Base-by-base conservation (phyloP, 2,888 invertebrate genomes). In the Cerastis leucographa region DNA sequence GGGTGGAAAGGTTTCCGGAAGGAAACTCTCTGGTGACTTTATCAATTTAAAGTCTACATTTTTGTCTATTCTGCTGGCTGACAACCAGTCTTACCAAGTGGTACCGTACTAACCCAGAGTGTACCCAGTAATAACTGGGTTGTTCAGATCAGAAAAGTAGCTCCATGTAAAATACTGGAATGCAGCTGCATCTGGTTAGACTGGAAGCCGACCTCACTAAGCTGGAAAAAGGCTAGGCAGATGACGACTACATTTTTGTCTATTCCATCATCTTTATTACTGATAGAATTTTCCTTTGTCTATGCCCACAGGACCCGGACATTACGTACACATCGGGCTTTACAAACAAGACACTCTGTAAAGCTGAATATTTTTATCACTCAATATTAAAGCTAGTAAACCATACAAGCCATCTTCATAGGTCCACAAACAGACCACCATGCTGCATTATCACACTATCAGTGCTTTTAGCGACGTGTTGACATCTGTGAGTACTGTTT, bases 391-490 rank as follows among this genome's bases (percentile, higher is more conserved):
- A 64, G 14, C 64, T 8, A 64, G 62, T 40, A 11, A n/a, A n/a
- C 64, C n/a, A 25, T 17, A 35, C 5, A 42, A n/a, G 62, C 59
- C 49, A 44, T 49, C 66, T 42, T 64, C 85, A 69, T 82, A 76
- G 77, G 71, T 40, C 67, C 25, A 51, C 72, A 80, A 86, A 83
- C 76, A 85, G 85, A 83, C 68, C 67, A 78, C 78, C 76, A 75
- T 88, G 86, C 74, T 81, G 65, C 51, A 72, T 83, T 86, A 86
- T 83, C 85, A 83, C 78, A 78, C 86, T 86, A 86, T 84, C 86
- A 61, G 68, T 66, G 79, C 84, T 84, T 84, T 84, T 84, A 84
- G 79, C 84, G 67, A 71, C 11, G 73, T 85, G 87, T 85, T 85
- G 85, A 85, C 85, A 87, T 78, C 74, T 77, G 85, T 75, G 46